Base-by-base conservation (phyloP, 2,113 vertebrate genomes). In the Rhegmatorhina hoffmannsi region DNA sequence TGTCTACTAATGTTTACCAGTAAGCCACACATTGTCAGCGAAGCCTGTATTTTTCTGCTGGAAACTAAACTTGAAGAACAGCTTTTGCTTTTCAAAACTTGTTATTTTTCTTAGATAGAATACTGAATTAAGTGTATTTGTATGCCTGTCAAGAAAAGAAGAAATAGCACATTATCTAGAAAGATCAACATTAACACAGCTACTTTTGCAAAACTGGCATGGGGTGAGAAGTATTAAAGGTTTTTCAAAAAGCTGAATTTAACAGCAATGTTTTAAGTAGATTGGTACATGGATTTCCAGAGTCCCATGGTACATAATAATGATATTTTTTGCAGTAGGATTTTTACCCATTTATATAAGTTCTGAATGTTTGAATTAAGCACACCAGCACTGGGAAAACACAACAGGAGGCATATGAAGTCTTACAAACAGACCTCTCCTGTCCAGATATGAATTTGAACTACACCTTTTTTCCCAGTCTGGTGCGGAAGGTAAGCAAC, bases 191-290 rank as follows among this genome's bases (percentile, higher is more conserved):
- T 49, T 13, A 91, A 60, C 23, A 31, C 44, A 82, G 28, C 40
- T 79, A 63, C 21, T 72, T 90, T 89, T 72, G 49, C 58, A 84
- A 89, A 84, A 68, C 20, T 82, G 62, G 14, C 31, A 60, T 73
- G 40, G n/a, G 38, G 67, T 89, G 33, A 58, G 62, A 92, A 76
- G 66, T 60, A 84, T 20, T 72, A 84, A 89, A 81, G 25, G 28
- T 14, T 91, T 92, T 91, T 87, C 66, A 92, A 82, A 95, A 92
- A 91, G 49, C 69, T 79, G 69, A 84, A 84, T 94, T 94, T 89
- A 72, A 64, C 60, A 76, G 36, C 58, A 64, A 13, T 36, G 18
- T 81, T 93, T 93, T 89, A 83, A 91, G 50, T 73, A 89, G 31
- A 91, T 82, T 89, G 60, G 60, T 91, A 79, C 74, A 72, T 38